These are phyloP conservation scores for Crotalus horridus DNA, from an alignment of 2,113 vertebrate species.

Conservation along the genomic window DNA sequence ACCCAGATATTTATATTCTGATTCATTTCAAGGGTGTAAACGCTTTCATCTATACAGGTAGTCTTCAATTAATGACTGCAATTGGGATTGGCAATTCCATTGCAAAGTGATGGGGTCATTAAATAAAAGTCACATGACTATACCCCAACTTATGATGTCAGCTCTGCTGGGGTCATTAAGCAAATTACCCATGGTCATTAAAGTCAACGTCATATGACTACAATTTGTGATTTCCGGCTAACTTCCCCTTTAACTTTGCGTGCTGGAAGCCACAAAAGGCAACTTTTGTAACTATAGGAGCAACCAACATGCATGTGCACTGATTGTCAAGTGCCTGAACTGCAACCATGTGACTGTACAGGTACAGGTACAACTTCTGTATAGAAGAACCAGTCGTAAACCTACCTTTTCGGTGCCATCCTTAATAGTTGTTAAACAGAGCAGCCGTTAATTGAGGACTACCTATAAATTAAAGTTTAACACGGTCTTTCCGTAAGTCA, in stretches of 20 bases:
- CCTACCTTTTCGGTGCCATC: background rate
- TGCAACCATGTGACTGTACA: too few species aligned
- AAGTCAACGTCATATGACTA: background rate
- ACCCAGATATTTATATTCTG: background rate
- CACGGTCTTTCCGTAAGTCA: background rate
- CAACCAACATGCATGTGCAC: accelerated
- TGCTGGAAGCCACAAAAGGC: background rate
- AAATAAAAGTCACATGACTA: background rate
- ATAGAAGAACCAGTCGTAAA: background rate
- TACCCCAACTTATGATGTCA: background rate
- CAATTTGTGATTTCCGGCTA: background rate
- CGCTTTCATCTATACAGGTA: background rate
- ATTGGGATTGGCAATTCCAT: background rate
- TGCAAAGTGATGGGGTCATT: background rate
- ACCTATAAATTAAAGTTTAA: background rate
- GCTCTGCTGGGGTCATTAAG: background rate
- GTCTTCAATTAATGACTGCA: background rate
- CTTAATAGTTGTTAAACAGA: background rate
- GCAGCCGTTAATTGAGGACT: background rate
- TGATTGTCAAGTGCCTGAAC: too few species aligned
- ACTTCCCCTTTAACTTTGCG: background rate
- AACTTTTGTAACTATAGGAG: background rate
- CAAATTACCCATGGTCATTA: background rate
- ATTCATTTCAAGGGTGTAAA: background rate
- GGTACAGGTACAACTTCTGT: too few species aligned